Evolutionary conservation across 2,797 vertebrate species (phyloP), one percentile per base, ranked within the genome.

Genomic region (Echiichthys vipera): DNA sequence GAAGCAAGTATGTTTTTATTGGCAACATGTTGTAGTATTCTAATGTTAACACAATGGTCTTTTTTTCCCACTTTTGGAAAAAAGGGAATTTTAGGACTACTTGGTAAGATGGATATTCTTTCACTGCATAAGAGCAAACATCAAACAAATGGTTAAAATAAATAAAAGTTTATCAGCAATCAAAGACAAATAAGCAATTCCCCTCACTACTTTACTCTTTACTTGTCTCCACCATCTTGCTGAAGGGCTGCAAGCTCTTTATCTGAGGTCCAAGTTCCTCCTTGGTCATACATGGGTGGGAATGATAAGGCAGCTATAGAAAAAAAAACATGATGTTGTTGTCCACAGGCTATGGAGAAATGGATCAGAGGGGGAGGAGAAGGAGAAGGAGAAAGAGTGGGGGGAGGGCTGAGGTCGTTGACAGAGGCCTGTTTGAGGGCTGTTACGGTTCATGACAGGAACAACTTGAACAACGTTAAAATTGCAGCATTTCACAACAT

Each of bases 401-500:
- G 42, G 62, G 46, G 59, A n/a, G 66, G 68, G 47, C 17, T 32
- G 71, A 17, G 69, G 80, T 75, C 17, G 7, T 81, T 70, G 63
- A 72, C 62, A 0, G 46, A 79, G 62, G 77, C 62, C 71, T 79
- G 83, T 91, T 89, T 75, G 80, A 88, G 69, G 77, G 84, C 79
- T 88, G 84, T 84, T 90, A 90, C 37, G 37, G 80, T 75, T 93
- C 77, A 85, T 88, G 71, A 86, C 88, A 91, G 84, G 84, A 88
- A 85, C 65, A 70, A 71, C 39, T 84, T 84, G 80, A 88, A 90
- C 85, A 83, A 80, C 88, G 84, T 79, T 22, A 30, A 74, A 79
- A 87, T 72, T 83, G 74, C 40, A 64, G 75, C 77, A 24, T 71
- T 84, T 91, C 74, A 83, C 54, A 29, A 76, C 63, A 58, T 63